Conservation (phyloP, 2,113 vertebrate genomes). For the Peromyscus leucopus region DNA sequence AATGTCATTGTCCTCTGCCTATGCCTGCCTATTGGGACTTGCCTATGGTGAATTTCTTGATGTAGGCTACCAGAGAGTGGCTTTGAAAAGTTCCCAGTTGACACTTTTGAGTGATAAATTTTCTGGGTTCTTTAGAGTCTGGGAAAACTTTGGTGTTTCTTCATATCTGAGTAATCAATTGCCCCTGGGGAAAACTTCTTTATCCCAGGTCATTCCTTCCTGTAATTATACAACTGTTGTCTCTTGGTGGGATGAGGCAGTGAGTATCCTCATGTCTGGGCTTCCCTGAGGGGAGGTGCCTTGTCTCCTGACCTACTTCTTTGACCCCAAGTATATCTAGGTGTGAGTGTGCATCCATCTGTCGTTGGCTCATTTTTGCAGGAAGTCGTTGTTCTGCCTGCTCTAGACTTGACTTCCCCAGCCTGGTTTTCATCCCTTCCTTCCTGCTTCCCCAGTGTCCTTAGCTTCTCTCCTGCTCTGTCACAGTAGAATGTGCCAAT, state of each 20-base stretch:
- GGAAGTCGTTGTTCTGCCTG: not conserved
- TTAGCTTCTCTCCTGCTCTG: not conserved
- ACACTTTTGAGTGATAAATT: not conserved
- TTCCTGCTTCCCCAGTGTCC: not conserved
- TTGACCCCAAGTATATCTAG: not conserved
- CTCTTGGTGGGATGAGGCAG: not conserved
- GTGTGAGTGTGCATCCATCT: not conserved
- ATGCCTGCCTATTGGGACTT: not conserved
- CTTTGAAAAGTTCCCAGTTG: not conserved
- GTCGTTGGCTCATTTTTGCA: not conserved
- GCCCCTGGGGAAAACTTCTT: not conserved
- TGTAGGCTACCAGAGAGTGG: not conserved
- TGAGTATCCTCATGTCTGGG: not conserved
- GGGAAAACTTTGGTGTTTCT: not conserved
- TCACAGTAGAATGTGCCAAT: not conserved
- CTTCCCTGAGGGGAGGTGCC: not conserved
- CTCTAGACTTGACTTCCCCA: not conserved
- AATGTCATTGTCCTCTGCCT: not conserved
- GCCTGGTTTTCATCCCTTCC: not conserved
- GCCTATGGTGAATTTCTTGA: not conserved
- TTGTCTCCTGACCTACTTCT: not conserved
- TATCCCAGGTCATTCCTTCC: not conserved
- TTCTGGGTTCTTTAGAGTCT: not conserved
- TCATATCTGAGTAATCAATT: rapidly evolving
- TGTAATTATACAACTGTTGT: not conserved